Evolutionary conservation across 2,797 vertebrate genomes (phyloP).

Genomic region (Mus caroli): DNA sequence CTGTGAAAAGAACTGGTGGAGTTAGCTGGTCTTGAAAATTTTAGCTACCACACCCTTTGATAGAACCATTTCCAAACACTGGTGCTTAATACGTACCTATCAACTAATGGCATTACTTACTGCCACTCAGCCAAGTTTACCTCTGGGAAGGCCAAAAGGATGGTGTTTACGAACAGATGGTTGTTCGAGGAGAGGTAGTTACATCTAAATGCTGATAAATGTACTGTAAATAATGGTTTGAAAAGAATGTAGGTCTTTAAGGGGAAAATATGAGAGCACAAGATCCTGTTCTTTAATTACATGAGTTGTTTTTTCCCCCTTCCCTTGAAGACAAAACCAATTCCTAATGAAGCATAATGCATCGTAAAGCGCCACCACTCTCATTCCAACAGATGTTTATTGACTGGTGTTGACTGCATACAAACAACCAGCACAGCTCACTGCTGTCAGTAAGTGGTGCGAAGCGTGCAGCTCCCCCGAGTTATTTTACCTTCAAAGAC

Average conservation of each 20-base stretch:
- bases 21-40: conserved; percentile 45
- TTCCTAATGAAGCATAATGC: conserved; percentile 89
- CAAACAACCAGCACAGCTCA: conserved; percentile 85
- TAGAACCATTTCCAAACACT: background rate
- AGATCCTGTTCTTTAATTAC: conserved; percentile 87
- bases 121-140: conserved; percentile 80
- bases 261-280: conserved; percentile 81
- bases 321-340: conserved; percentile 86
- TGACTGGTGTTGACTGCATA: conserved; percentile 90
- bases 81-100: background rate
- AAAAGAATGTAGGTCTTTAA: conserved; percentile 84
- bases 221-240: conserved; percentile 87
- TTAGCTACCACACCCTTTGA: background rate
- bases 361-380: conserved; percentile 85
- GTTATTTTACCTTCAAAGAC: conserved; percentile 86
- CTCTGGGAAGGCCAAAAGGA: conserved; percentile 84
- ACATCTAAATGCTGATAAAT: conserved; percentile 89
- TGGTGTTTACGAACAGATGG: conserved; percentile 83
- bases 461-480: conserved; percentile 79
- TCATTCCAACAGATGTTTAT: conserved; percentile 91
- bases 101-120: conserved; percentile 57
- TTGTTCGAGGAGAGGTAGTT: conserved; percentile 88
- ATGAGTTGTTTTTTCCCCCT: conserved; percentile 73
- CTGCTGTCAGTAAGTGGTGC: conserved; percentile 85
- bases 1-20: background rate